Conservation (phyloP, 2,113 vertebrate species). For the Tragulus kanchil region DNA sequence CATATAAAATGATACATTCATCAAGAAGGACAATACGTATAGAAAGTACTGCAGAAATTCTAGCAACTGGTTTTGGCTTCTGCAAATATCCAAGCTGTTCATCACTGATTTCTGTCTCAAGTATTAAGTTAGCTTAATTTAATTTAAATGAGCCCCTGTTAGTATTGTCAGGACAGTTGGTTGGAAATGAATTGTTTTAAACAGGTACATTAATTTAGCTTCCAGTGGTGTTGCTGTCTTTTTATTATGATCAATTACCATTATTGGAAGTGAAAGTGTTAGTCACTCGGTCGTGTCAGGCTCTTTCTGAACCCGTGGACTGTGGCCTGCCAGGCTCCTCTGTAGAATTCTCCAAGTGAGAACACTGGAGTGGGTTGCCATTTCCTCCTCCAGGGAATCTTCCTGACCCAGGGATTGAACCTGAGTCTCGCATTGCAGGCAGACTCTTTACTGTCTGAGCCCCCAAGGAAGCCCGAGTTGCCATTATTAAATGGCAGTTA, state of each 20-base stretch:
- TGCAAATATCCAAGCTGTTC: neutral
- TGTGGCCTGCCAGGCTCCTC: neutral
- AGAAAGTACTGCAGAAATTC: neutral
- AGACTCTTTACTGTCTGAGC: neutral
- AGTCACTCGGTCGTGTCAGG: neutral
- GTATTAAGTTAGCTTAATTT: conserved; percentile 45
- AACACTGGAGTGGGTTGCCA: neutral
- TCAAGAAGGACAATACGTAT: neutral
- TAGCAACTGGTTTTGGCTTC: neutral
- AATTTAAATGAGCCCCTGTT: conserved; percentile 27
- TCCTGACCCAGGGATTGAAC: neutral
- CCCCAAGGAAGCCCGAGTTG: neutral
- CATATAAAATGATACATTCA: neutral
- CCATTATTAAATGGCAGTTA: neutral
- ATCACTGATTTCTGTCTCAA: neutral
- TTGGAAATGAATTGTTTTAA: conserved; percentile 49
- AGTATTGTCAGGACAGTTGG: neutral
- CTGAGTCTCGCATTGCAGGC: neutral
- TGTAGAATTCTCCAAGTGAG: neutral
- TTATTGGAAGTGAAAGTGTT: neutral
- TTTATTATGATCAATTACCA: neutral
- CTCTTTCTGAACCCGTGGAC: neutral
- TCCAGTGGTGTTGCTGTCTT: neutral
- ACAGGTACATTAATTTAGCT: conserved; percentile 20
- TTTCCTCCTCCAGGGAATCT: neutral